A percentile compares a stretch with the other conserved stretches of the same genome.
Conservation (phyloP, 2,888 invertebrate species). For the Dryobotodes eremita region DNA sequence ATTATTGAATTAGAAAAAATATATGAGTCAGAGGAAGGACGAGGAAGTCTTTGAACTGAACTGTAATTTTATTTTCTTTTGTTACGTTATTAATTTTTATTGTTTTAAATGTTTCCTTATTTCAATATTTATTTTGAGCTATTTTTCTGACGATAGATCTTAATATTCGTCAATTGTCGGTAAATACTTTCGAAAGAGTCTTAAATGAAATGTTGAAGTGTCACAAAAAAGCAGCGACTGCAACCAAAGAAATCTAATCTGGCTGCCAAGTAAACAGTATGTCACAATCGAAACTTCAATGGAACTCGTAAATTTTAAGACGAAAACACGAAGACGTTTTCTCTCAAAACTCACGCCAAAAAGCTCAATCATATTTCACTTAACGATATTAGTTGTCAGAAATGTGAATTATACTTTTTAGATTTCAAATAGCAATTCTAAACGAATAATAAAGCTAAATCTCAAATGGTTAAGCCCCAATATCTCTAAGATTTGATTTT, state of each 20-base stretch:
- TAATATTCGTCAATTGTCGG: not conserved
- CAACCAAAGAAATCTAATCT: slow-evolving; percentile 23
- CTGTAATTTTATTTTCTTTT: slow-evolving; percentile 26
- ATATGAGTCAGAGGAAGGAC: too few relatives aligned
- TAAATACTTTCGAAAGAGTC: slow-evolving; percentile 10
- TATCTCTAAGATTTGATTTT: slow-evolving; percentile 63
- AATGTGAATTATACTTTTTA: slow-evolving; percentile 53
- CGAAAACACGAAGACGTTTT: slow-evolving; percentile 18
- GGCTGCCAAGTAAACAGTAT: slow-evolving; percentile 38
- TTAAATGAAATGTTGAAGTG: not conserved
- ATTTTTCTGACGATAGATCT: not conserved
- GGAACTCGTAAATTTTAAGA: slow-evolving; percentile 44
- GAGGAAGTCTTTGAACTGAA: slow-evolving; percentile 6
- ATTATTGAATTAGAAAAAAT: too few relatives aligned
- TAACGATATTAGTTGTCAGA: slow-evolving; percentile 57
- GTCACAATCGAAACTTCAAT: slow-evolving; percentile 39
- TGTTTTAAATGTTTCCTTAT: not conserved
- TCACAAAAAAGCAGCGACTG: not conserved
- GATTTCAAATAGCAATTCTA: slow-evolving; percentile 47
- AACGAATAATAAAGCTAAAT: slow-evolving; percentile 50
- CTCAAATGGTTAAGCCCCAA: slow-evolving; percentile 52
- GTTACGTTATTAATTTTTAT: slow-evolving; percentile 12
- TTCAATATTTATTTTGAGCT: not conserved
- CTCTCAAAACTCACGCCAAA: slow-evolving; percentile 37
- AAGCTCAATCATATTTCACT: slow-evolving; percentile 51